Base-by-base conservation (phyloP, 2,113 vertebrate species). In the Entelurus aequoreus region DNA sequence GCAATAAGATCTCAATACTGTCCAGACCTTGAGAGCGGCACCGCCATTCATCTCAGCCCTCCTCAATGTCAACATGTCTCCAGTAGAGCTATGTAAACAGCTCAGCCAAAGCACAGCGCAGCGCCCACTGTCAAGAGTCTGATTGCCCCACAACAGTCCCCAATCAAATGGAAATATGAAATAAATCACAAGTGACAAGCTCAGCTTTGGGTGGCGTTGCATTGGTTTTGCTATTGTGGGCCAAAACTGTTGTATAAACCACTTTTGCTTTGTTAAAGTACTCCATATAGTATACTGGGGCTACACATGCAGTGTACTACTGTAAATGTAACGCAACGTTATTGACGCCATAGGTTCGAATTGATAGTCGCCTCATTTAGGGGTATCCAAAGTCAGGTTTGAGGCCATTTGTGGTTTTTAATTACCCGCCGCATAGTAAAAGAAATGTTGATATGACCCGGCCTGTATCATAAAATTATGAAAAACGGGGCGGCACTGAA, bases 151-250 rank as follows among this genome's bases (percentile, higher is more conserved):
- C 84, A 86, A 74, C 80, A 79, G 79, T 69, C 69, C 60, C 76
- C 72, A 88, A 81, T 87, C 75, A 88, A 78, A 87, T 68, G 69
- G 75, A 88, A 87, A 84, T 81, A 81, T 88, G 85, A 90, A 83
- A 87, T 87, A 82, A 83, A 89, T 87, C 87, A 88, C 63, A 85
- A 78, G 77, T 69, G 84, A 88, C 82, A 75, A 15, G 72, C 55
- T 70, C 15, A 46, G 82, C 76, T 83, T 59, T 37, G 40, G 28
- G 74, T 80, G 60, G 60, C 67, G 62, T 80, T 81, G 81, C 71
- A 66, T 54, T 11, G 57, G 59, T 69, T 19, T 60, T 53, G 77
- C 71, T 71, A 62, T 74, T 80, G 81, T 81, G 77, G 76, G 77
- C 74, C 57, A 63, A 79, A 71, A 80, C 55, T 57, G 62, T 78